These are phyloP conservation scores for Sturmia bella DNA, from an alignment of 2,888 invertebrate species.

Conservation along the genomic window DNA sequence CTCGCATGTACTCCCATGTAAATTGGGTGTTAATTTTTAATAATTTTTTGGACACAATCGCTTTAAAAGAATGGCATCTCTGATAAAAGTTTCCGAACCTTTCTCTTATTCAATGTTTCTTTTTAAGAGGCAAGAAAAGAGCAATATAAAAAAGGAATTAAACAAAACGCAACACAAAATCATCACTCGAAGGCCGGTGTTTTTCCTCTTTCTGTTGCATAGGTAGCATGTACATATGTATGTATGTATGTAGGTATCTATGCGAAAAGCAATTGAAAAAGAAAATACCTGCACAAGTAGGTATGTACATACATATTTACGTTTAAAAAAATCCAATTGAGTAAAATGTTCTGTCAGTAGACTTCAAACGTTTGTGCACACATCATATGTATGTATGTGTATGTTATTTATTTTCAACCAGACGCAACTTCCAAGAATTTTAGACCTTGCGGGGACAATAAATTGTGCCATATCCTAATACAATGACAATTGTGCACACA, in stretches of 20 bases:
- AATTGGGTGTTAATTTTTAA: too few relatives aligned
- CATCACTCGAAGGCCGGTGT: conserved; percentile 27
- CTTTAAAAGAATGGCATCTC: not conserved
- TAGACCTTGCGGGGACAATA: conserved; percentile 41
- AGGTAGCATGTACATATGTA: not conserved
- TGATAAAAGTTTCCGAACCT: not conserved
- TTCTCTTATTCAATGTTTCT: not conserved
- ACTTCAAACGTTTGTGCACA: too few relatives aligned
- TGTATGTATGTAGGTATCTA: not conserved
- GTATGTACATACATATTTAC: too few relatives aligned
- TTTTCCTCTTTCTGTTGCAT: not conserved
- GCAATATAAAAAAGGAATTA: not conserved
- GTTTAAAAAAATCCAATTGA: too few relatives aligned
- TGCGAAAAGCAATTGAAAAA: not conserved
- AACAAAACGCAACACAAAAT: conserved; percentile 1
- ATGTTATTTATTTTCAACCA: not conserved
- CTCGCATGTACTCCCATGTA: too few relatives aligned
- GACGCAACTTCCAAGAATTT: not conserved
- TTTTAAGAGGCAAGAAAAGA: not conserved
- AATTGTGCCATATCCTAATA: not conserved
- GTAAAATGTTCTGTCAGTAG: too few relatives aligned
- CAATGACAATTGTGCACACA: not conserved
- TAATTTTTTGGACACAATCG: too few relatives aligned
- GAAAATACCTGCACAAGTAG: not conserved
- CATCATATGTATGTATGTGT: not conserved